Conservation (phyloP, 1,140 invertebrate species). For the Cydia fagiglandana region DNA sequence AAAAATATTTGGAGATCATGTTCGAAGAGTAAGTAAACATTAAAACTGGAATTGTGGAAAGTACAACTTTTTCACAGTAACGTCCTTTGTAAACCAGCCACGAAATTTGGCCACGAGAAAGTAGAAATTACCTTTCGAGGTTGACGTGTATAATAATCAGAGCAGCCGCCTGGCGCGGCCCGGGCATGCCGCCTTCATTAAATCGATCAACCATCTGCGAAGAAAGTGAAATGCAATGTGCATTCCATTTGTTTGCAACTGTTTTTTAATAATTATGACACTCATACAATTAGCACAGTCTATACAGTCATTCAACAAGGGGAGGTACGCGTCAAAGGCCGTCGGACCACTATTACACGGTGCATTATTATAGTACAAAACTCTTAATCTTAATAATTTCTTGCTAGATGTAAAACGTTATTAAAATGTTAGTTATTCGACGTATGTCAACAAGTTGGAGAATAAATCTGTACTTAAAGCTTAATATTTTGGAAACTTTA, state of each 20-base stretch:
- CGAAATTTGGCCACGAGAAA: slow-evolving; percentile 34
- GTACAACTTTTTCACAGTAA: background rate
- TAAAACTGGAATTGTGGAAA: background rate
- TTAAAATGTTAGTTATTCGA: too few species aligned
- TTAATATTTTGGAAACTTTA: too few species aligned
- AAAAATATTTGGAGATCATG: too few species aligned
- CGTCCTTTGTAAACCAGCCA: slow-evolving; percentile 28
- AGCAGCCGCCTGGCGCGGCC: slow-evolving; percentile 31
- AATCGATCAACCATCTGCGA: slow-evolving; percentile 40
- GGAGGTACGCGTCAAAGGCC: too few species aligned
- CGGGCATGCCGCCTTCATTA: slow-evolving; percentile 34
- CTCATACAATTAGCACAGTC: background rate
- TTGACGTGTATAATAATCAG: slow-evolving; percentile 39
- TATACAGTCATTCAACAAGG: too few species aligned
- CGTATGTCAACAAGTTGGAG: too few species aligned
- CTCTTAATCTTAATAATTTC: too few species aligned
- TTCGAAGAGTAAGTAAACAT: background rate
- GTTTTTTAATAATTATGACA: background rate
- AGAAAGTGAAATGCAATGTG: slow-evolving; percentile 25
- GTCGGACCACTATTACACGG: too few species aligned
- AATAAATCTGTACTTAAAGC: too few species aligned
- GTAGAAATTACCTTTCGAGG: slow-evolving; percentile 35
- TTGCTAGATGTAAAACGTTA: too few species aligned
- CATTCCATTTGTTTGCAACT: background rate
- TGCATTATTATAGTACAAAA: too few species aligned